phyloP scores from a whole-genome alignment of 1,140 invertebrate species.

The Drosophila grimshawi region DNA sequence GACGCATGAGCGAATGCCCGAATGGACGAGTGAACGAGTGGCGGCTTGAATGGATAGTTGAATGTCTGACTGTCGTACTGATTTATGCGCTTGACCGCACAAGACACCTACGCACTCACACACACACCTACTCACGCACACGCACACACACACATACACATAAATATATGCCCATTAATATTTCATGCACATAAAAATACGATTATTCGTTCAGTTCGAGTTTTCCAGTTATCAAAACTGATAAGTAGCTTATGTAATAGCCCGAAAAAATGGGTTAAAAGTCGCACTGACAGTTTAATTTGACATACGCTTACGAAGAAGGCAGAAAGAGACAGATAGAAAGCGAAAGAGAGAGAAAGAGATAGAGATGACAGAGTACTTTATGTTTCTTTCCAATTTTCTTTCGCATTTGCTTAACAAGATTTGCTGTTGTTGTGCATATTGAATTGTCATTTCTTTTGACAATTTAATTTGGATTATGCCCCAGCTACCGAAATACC shows the following conservation, averaged over 20 bases:
- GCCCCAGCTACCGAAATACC: conserved; percentile 66
- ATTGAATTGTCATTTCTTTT: conserved; percentile 83
- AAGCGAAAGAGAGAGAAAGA: background rate
- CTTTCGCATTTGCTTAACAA: conserved; percentile 73
- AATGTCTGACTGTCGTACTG: conserved; percentile 57
- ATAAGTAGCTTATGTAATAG: conserved; percentile 82
- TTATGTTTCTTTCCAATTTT: conserved; percentile 70
- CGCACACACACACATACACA: conserved; percentile 32
- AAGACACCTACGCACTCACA: conserved; percentile 66
- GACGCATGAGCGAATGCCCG: conserved; percentile 72
- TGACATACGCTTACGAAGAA: conserved; percentile 55
- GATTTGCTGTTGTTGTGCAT: conserved; percentile 61
- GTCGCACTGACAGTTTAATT: conserved; percentile 79
- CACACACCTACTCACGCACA: conserved; percentile 22
- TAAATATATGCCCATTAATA: conserved; percentile 56
- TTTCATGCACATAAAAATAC: conserved; percentile 42
- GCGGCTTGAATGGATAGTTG: conserved; percentile 1
- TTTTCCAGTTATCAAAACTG: conserved; percentile 74
- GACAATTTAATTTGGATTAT: conserved; percentile 83
- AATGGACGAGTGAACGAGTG: conserved; percentile 42
- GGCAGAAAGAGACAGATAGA: background rate
- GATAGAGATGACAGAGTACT: conserved; percentile 67
- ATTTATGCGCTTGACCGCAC: conserved; percentile 76
- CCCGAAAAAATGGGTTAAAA: conserved; percentile 74
- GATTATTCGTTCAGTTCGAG: conserved; percentile 28